phyloP scores from a whole-genome alignment of 2,797 vertebrate species.

The Crotalus adamanteus region DNA sequence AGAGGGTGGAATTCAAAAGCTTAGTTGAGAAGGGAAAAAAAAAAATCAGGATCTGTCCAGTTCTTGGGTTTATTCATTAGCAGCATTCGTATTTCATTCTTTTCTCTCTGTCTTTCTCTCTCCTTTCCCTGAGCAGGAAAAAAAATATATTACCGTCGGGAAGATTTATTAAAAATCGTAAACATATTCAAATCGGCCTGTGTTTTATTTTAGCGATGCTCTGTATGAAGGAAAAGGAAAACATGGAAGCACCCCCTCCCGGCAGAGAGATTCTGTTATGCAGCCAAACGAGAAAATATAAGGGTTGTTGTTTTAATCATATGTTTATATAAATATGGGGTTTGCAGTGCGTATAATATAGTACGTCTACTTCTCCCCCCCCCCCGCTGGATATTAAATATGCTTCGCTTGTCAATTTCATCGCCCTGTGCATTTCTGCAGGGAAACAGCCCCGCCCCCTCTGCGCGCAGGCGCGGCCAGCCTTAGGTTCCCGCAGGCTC shows the following conservation, averaged over 20 bases:
- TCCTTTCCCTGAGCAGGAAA: neutral
- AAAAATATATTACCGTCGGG: neutral
- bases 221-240: neutral
- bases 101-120: neutral
- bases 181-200: neutral
- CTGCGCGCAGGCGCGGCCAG: conserved; percentile 60
- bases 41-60: neutral
- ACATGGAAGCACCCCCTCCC: neutral
- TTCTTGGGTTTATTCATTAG: neutral
- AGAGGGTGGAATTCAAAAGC: neutral
- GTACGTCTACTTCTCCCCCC: neutral
- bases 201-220: neutral
- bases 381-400: neutral
- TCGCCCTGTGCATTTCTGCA: conserved; percentile 21
- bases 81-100: neutral
- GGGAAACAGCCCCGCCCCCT: conserved; percentile 39
- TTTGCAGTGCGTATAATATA: conserved; percentile 6
- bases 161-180: neutral
- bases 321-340: conserved; percentile 1
- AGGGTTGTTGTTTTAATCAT: conserved; percentile 7
- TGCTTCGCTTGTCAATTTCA: neutral
- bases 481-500: conserved; percentile 34
- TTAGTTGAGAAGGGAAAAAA: too few relatives aligned
- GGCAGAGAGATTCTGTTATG: neutral
- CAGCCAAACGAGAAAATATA: too few relatives aligned